Conservation (phyloP, 2,113 vertebrate genomes). For the Rissa tridactyla region DNA sequence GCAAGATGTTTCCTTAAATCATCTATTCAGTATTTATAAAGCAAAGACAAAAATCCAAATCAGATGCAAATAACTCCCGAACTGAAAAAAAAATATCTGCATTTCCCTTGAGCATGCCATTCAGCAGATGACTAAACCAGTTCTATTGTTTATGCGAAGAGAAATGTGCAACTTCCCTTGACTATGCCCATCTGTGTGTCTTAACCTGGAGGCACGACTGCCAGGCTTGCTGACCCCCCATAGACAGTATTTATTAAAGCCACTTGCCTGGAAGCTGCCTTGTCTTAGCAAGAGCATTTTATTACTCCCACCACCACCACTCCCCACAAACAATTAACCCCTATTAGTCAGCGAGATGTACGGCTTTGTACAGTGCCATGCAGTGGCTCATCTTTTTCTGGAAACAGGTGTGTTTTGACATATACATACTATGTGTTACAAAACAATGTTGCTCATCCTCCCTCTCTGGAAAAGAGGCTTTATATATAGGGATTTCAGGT, state of each 20-base stretch:
- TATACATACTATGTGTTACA: not conserved
- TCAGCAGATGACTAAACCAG: not conserved
- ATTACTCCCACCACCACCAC: too few relatives aligned
- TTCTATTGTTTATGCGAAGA: not conserved
- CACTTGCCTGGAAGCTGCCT: not conserved
- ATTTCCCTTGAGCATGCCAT: not conserved
- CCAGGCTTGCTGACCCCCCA: not conserved
- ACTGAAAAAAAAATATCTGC: not conserved
- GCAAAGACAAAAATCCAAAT: not conserved
- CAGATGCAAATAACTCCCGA: not conserved
- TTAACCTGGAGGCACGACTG: not conserved
- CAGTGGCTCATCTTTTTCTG: not conserved
- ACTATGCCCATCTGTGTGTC: not conserved
- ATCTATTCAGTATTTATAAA: not conserved
- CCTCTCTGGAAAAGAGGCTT: not conserved
- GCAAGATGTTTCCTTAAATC: not conserved
- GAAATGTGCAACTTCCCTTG: not conserved
- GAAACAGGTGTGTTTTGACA: not conserved
- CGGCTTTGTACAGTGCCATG: not conserved
- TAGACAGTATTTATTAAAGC: not conserved
- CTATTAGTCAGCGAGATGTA: not conserved
- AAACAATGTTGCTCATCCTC: not conserved
- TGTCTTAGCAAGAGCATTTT: not conserved
- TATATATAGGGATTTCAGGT: not conserved
- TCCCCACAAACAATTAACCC: fast-evolving